These are phyloP conservation scores for Myzus persicae DNA, from an alignment of 1,140 invertebrate species.

Conservation along the genomic window DNA sequence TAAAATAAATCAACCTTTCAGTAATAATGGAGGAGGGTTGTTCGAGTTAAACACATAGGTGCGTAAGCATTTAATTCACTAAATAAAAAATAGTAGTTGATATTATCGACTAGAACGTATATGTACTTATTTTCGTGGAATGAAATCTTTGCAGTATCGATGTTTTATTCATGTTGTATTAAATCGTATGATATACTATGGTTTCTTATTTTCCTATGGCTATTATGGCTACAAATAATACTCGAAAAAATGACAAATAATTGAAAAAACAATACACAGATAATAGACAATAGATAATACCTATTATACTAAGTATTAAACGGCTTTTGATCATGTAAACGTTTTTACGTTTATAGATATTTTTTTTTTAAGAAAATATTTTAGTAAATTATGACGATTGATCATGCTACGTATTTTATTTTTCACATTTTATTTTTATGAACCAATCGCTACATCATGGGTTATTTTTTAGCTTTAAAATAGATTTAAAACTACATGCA, in stretches of 20 bases:
- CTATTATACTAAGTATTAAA: neutral
- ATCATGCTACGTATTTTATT: neutral
- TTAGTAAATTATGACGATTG: neutral
- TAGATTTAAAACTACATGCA: neutral
- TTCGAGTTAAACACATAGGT: neutral
- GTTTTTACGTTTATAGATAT: no score
- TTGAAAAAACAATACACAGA: neutral
- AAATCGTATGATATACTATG: neutral
- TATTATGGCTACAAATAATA: neutral
- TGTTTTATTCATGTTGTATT: neutral
- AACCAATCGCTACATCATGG: neutral
- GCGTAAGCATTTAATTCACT: neutral
- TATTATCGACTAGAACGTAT: neutral
- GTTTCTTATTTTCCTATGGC: neutral
- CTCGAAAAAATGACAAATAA: neutral
- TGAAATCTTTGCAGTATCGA: neutral
- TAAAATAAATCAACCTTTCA: neutral
- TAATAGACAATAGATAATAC: neutral
- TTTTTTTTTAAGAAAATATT: no score
- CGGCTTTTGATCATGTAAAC: no score
- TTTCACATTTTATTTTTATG: neutral
- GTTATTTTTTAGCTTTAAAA: neutral
- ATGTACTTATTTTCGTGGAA: neutral
- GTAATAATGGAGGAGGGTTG: neutral
- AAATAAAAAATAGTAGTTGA: neutral